Evolutionary conservation across 1,140 invertebrate genomes (phyloP).

Genomic region (Dinothrombium tinctorium): DNA sequence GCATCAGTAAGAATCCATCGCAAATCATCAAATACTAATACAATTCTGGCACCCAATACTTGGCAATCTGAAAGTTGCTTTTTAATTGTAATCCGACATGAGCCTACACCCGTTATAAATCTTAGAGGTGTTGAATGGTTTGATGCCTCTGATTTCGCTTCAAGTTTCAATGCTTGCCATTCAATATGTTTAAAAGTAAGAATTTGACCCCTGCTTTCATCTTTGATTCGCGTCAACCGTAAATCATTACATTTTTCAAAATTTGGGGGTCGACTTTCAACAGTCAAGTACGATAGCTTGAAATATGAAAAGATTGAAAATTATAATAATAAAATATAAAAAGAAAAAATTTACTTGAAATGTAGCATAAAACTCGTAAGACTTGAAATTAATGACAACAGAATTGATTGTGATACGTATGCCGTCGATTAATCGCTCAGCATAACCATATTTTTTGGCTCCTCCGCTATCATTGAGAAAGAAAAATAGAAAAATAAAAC

Average conservation of each 20-base stretch:
- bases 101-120: slow-evolving; percentile 72
- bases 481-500: slow-evolving; percentile 7
- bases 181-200: slow-evolving; percentile 92
- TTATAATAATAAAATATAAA: too few relatives aligned
- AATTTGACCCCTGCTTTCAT: slow-evolving; percentile 56
- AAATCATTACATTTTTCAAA: slow-evolving; percentile 66
- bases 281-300: slow-evolving; percentile 65
- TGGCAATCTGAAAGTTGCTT: slow-evolving; percentile 79
- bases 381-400: slow-evolving; percentile 73
- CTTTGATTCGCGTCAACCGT: slow-evolving; percentile 67
- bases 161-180: slow-evolving; percentile 86
- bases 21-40: slow-evolving; percentile 79
- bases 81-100: slow-evolving; percentile 85
- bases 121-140: slow-evolving; percentile 68
- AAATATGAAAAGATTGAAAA: too few relatives aligned
- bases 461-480: slow-evolving; percentile 22
- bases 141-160: slow-evolving; percentile 38
- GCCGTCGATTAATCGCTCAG: slow-evolving; percentile 87
- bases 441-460: slow-evolving; percentile 47
- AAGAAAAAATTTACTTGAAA: too few relatives aligned
- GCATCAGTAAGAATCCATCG: slow-evolving; percentile 95
- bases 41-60: slow-evolving; percentile 67
- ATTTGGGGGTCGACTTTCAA: slow-evolving; percentile 73
- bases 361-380: slow-evolving; percentile 74
- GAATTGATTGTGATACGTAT: slow-evolving; percentile 86